Evolutionary conservation across 1,140 invertebrate genomes (phyloP).

Genomic region (Aphis gossypii): DNA sequence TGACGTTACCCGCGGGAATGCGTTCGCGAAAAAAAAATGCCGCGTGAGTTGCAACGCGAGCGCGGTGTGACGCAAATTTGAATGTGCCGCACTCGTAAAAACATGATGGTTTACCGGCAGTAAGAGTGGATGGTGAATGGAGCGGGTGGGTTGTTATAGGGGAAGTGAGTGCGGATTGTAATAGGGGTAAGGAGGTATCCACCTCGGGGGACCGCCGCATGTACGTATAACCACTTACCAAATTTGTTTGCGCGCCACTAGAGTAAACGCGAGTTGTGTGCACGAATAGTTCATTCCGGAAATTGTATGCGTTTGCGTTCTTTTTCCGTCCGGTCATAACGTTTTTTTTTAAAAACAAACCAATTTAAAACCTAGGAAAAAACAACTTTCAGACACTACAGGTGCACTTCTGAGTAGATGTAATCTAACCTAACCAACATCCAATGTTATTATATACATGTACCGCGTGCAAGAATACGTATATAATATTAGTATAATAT

Average conservation of each 20-base stretch:
- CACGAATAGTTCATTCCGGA: not conserved
- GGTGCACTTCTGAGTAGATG: not conserved
- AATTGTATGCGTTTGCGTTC: not conserved
- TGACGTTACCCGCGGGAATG: not conserved
- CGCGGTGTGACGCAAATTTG: not conserved
- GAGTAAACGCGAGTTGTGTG: not conserved
- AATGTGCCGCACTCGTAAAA: not conserved
- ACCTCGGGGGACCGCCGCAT: not conserved
- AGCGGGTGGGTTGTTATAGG: not conserved
- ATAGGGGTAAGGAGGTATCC: not conserved
- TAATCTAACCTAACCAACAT: too few relatives aligned
- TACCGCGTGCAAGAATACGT: not conserved
- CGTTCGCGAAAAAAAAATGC: not conserved
- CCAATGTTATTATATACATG: not conserved
- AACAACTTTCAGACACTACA: not conserved
- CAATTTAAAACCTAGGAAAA: not conserved
- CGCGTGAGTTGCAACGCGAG: not conserved
- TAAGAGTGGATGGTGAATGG: not conserved
- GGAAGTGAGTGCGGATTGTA: too few relatives aligned
- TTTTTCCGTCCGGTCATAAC: not conserved
- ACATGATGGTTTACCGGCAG: not conserved
- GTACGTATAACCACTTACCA: conserved; percentile 34
- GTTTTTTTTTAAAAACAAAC: not conserved
- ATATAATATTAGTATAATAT: not conserved
- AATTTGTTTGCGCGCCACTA: conserved; percentile 29